These are phyloP conservation scores for Caenorhabditis angaria DNA, from an alignment of 2,888 invertebrate genomes.

Conservation along the genomic window DNA sequence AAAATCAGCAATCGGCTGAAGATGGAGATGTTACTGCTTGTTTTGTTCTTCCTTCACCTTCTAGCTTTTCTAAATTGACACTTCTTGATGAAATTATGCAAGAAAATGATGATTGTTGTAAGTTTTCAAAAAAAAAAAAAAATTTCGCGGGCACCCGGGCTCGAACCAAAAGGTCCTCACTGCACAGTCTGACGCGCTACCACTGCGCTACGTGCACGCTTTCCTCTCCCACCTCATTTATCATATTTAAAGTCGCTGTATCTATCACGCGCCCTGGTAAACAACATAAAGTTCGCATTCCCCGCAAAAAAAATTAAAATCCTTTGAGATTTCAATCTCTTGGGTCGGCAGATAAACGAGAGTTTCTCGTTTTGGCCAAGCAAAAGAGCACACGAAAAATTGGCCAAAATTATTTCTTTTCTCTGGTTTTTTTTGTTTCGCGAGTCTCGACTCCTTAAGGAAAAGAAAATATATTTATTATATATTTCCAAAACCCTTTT, in stretches of 20 bases:
- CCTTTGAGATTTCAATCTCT: neutral
- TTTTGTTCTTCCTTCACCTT: constrained; percentile 40
- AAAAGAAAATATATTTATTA: neutral
- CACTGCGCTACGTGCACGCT: too few relatives aligned
- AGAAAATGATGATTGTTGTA: neutral
- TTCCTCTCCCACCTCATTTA: neutral
- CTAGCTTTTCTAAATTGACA: constrained; percentile 32
- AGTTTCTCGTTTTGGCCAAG: neutral
- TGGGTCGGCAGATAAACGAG: constrained; percentile 8
- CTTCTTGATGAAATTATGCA: constrained; percentile 19
- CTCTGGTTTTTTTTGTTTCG: neutral
- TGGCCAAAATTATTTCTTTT: constrained; percentile 4
- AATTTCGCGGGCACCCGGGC: too few relatives aligned
- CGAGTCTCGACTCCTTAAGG: neutral
- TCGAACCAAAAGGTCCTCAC: too few relatives aligned
- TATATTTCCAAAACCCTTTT: neutral
- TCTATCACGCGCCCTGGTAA: too few relatives aligned
- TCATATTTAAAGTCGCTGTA: neutral
- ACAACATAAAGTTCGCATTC: too few relatives aligned
- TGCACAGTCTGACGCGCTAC: too few relatives aligned
- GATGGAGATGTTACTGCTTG: constrained; percentile 46
- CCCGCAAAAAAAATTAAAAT: neutral
- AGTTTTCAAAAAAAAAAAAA: too few relatives aligned
- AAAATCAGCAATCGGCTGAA: neutral
- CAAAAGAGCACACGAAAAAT: neutral